Base-by-base conservation (phyloP, 2,113 vertebrate species). In the Daubentonia madagascariensis region DNA sequence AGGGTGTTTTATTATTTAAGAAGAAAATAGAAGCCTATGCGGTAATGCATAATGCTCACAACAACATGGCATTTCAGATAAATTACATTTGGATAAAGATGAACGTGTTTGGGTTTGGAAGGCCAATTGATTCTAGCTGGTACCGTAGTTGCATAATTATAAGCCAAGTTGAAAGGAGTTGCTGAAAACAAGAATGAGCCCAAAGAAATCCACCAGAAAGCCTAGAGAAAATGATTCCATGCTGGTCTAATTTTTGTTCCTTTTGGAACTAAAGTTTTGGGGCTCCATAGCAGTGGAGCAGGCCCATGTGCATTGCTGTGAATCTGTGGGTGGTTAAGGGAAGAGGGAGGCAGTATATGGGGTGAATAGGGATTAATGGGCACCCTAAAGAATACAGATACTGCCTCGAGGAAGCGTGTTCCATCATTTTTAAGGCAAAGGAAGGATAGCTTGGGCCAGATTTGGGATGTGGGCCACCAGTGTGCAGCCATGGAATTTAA, bases 1-100 rank as follows among this genome's bases (percentile, higher is more conserved):
- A 96, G 78, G 85, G 92, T 83, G 76, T 96, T 98, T 95, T 85
- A 98, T 98, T 98, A 98, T 98, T 97, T 98, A 98, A 95, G 95
- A 95, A 97, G 97, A 97, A 98, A 98, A 97, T 83, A 96, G 91
- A 92, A 96, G 87, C 80, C 93, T 67, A 50, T 45, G 90, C 87
- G 78, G 92, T 95, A 95, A 94, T 91, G 76, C 61, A 95, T 80
- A 95, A 96, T 85, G 50, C 85, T 88, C 93, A 45, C 63, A 96
- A 80, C 97, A 94, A 92, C 88, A 94, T 91, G 94, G 95, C 96
- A 95, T 97, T 97, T 97, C 85, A 96, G 97, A 97, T 96, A 94
- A 97, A 97, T 97, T 97, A 94, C 94, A 89, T 96, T 96, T 97
- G 93, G 95, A 92, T 94, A 96, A 98, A 97, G 90, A 94, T 91